A percentile compares a stretch with the other conserved stretches of the same genome.
phyloP scores from a whole-genome alignment of 2,797 vertebrate genomes.

The Sylvilagus floridanus region DNA sequence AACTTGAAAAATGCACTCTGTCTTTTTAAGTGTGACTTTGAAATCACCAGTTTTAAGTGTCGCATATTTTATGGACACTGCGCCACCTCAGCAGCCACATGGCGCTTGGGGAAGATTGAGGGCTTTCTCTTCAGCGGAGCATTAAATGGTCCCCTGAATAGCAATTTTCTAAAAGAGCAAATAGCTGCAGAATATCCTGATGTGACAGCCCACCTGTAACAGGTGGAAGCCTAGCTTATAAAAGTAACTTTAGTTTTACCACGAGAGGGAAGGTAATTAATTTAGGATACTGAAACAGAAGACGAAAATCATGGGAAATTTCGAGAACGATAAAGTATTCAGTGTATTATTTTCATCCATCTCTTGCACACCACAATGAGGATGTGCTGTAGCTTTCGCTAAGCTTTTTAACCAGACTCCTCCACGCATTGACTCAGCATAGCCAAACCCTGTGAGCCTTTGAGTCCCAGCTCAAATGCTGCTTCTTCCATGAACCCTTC shows the following conservation, averaged over 20 bases:
- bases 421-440: not conserved
- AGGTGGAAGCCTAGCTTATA: not conserved
- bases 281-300: conserved; percentile 31
- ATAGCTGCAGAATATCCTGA: conserved; percentile 59
- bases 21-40: conserved; percentile 62
- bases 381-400: not conserved
- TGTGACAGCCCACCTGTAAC: not conserved
- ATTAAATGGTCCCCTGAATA: conserved; percentile 77
- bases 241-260: conserved; percentile 50
- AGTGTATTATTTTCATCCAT: conserved; percentile 32
- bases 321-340: not conserved
- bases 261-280: conserved; percentile 45
- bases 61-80: conserved; percentile 78
- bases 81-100: conserved; percentile 56
- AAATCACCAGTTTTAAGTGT: conserved; percentile 66
- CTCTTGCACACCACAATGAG: not conserved
- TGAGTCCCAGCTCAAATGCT: not conserved
- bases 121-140: conserved; percentile 74
- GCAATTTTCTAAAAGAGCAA: conserved; percentile 73
- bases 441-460: not conserved
- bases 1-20: conserved; percentile 67
- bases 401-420: not conserved
- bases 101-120: conserved; percentile 66
- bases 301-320: conserved; percentile 21
- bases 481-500: not conserved